Base-by-base conservation (phyloP, 2,797 vertebrate species). In the Poecilia wingei region DNA sequence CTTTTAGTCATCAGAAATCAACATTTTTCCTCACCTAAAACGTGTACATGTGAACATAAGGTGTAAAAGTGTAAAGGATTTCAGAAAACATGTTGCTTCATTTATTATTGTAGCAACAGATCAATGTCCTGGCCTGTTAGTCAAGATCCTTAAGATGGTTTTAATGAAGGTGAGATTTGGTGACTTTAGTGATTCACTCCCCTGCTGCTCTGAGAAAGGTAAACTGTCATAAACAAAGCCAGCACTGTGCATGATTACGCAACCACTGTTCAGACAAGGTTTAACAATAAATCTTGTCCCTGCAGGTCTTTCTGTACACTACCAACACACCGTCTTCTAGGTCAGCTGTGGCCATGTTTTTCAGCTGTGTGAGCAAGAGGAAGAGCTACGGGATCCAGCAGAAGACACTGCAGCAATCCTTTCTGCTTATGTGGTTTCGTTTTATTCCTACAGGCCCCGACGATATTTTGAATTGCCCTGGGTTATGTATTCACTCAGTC, bases 401-500 rank as follows among this genome's bases (percentile, higher is more conserved):
- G 90, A 89, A 89, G 89, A 80, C 73, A 45, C 84, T 80, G 87
- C 86, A 81, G 92, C 87, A 89, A 87, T 91, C 87, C 90, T 88
- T 91, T 93, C 93, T 88, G 86, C 87, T 75, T 86, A 75, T 84
- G 82, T 84, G 81, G 82, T 86, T 89, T 91, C 80, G 86, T 82
- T 84, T 82, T 80, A 85, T 83, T 87, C 88, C 91, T 82, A 76
- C 84, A 86, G 91, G 88, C 84, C 83, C 80, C 88, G 43, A 1
- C 72, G 90, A 87, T 90, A 90, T 87, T 92, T 90, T 91, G 84
- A 94, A 93, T 89, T 78, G 86, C 92, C 88, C 83, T 76, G 83
- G 93, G 93, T 94, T 94, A 93, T 94, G 93, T 93, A 92, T 93
- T 92, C 93, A 92, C 88, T 93, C 84, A 83, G 89, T 92, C 92